Conservation (phyloP, 2,113 vertebrate genomes). For the Sinocyclocheilus maitianheensis region DNA sequence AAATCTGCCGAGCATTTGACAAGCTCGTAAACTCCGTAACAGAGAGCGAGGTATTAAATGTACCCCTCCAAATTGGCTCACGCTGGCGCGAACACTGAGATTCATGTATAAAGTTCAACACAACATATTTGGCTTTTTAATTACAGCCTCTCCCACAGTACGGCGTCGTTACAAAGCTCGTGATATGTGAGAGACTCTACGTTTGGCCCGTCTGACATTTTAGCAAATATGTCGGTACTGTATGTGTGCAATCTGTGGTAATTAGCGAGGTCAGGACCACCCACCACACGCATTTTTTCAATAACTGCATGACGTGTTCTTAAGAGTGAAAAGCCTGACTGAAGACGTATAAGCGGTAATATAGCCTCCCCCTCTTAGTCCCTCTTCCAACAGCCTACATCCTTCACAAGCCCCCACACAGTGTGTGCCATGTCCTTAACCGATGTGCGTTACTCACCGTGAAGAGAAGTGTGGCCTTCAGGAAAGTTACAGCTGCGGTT, state of each 20-base stretch:
- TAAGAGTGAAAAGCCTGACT: background rate
- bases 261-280: slow-evolving; percentile 25
- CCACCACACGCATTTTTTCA: slow-evolving; percentile 17
- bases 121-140: slow-evolving; percentile 34
- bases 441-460: slow-evolving; percentile 30
- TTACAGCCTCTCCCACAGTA: slow-evolving; percentile 18
- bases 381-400: slow-evolving; percentile 39
- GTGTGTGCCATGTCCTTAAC: slow-evolving; percentile 50
- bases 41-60: slow-evolving; percentile 28
- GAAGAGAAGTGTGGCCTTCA: slow-evolving; percentile 43
- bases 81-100: slow-evolving; percentile 32
- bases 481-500: slow-evolving; percentile 17
- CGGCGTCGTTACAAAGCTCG: background rate
- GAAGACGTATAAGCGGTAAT: slow-evolving; percentile 26
- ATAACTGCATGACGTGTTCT: background rate
- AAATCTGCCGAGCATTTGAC: slow-evolving; percentile 33
- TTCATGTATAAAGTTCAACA: slow-evolving; percentile 24
- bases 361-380: slow-evolving; percentile 40
- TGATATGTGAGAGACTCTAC: slow-evolving; percentile 37
- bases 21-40: slow-evolving; percentile 22
- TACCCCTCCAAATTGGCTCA: slow-evolving; percentile 33
- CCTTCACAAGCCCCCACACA: slow-evolving; percentile 57
- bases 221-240: slow-evolving; percentile 22
- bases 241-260: slow-evolving; percentile 32
- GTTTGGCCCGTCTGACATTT: slow-evolving; percentile 23